phyloP scores from a whole-genome alignment of 2,888 invertebrate species.

The Eugnorisma glareosa region DNA sequence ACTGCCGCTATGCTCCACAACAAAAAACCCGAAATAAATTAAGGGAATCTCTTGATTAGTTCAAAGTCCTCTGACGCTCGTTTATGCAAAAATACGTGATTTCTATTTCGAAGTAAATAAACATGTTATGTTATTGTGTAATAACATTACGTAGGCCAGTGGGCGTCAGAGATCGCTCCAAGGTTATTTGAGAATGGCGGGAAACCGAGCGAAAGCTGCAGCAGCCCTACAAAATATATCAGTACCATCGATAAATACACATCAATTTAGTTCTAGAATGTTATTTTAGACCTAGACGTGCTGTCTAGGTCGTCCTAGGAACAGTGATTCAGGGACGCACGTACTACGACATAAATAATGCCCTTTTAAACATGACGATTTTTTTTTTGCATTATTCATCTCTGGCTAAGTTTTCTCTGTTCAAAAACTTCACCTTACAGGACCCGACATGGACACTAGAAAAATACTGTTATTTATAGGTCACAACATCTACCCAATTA shows the following conservation, averaged over 20 bases:
- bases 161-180: slow-evolving; percentile 80
- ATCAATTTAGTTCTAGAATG: slow-evolving; percentile 70
- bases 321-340: slow-evolving; percentile 72
- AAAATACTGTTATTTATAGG: slow-evolving; percentile 61
- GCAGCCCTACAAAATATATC: slow-evolving; percentile 63
- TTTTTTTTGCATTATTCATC: slow-evolving; percentile 41
- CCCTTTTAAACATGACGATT: slow-evolving; percentile 23
- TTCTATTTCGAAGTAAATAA: slow-evolving; percentile 80
- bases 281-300: slow-evolving; percentile 75
- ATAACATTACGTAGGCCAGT: slow-evolving; percentile 78
- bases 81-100: slow-evolving; percentile 74
- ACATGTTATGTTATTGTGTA: slow-evolving; percentile 82
- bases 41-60: slow-evolving; percentile 44
- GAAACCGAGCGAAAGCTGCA: slow-evolving; percentile 75
- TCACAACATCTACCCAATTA: slow-evolving; percentile 70
- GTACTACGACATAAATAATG: slow-evolving; percentile 53
- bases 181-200: slow-evolving; percentile 85
- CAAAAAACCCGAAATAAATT: slow-evolving; percentile 39
- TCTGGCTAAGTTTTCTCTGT: slow-evolving; percentile 15
- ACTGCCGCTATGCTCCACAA: slow-evolving; percentile 18
- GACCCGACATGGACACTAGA: slow-evolving; percentile 70
- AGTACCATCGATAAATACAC: slow-evolving; percentile 49
- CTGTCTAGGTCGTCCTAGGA: slow-evolving; percentile 75
- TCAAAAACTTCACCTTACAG: neutral
- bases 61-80: slow-evolving; percentile 60